phyloP scores from a whole-genome alignment of 92 coral and sea anemone species.

The Meandrina meandrites region DNA sequence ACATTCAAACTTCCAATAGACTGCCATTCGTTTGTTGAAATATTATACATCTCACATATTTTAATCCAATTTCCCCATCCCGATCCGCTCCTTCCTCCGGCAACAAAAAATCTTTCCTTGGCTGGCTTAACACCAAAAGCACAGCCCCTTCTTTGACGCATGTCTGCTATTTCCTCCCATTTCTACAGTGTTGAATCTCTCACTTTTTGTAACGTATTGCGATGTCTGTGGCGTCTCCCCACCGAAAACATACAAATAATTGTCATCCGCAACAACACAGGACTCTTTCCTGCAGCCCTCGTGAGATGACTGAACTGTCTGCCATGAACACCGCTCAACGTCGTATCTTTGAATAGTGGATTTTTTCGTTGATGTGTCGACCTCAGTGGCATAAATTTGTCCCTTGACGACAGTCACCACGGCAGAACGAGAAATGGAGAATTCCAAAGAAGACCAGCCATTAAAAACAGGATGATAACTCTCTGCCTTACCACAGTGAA shows the following conservation, averaged over 20 bases:
- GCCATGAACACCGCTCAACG: neutral
- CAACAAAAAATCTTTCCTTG: constrained; percentile 6
- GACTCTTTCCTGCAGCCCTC: neutral
- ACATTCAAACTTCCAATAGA: neutral
- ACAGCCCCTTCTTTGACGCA: neutral
- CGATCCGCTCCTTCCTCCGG: neutral
- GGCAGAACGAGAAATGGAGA: neutral
- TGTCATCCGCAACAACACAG: constrained; percentile 30
- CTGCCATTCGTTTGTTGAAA: constrained; percentile 13
- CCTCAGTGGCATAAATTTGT: neutral
- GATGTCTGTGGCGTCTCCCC: neutral
- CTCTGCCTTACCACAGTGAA: neutral
- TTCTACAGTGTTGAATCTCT: constrained; percentile 8
- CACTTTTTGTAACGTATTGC: neutral
- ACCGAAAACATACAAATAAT: constrained; percentile 19
- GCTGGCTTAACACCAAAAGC: constrained; percentile 21
- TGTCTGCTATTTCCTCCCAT: constrained; percentile 1
- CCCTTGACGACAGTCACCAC: neutral
- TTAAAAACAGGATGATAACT: constrained; percentile 18
- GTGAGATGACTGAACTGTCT: neutral
- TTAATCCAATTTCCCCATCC: neutral
- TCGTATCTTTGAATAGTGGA: neutral
- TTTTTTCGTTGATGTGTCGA: neutral
- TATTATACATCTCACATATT: constrained; percentile 2
- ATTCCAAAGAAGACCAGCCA: neutral